Evolutionary conservation across 2,113 vertebrate genomes (phyloP).

Genomic region (Xiphophorus hellerii): DNA sequence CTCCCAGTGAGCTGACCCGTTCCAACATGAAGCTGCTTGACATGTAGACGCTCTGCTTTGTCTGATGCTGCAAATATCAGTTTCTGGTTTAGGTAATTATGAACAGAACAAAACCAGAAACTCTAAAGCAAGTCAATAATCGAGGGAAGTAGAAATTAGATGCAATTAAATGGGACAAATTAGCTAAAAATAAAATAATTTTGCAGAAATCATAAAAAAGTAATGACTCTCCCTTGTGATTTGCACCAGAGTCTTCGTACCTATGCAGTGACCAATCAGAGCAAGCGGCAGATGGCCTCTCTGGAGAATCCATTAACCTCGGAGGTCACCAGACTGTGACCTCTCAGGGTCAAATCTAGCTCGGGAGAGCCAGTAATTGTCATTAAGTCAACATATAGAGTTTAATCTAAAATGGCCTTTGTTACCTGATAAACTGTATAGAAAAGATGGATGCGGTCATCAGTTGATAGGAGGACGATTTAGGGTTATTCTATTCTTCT

Average conservation of each 20-base stretch:
- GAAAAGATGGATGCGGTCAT: neutral
- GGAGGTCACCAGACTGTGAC: neutral
- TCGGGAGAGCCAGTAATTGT: neutral
- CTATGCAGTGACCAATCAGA: neutral
- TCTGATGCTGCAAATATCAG: neutral
- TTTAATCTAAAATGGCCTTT: neutral
- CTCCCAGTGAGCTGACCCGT: neutral
- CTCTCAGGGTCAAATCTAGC: neutral
- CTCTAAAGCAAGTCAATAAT: neutral
- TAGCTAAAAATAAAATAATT: neutral
- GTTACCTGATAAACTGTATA: neutral
- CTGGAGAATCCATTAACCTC: neutral
- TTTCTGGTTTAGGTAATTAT: neutral
- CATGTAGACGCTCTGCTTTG: neutral
- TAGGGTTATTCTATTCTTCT: neutral
- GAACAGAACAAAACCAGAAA: neutral
- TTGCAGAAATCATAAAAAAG: neutral
- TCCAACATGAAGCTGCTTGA: neutral
- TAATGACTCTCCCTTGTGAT: neutral
- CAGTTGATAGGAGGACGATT: neutral
- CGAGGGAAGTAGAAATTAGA: neutral
- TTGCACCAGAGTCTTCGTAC: neutral
- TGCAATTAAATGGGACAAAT: neutral
- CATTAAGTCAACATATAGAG: neutral
- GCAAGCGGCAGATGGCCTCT: neutral